phyloP scores from a whole-genome alignment of 2,113 vertebrate genomes.

The Stomatorhinus ivindoensis region DNA sequence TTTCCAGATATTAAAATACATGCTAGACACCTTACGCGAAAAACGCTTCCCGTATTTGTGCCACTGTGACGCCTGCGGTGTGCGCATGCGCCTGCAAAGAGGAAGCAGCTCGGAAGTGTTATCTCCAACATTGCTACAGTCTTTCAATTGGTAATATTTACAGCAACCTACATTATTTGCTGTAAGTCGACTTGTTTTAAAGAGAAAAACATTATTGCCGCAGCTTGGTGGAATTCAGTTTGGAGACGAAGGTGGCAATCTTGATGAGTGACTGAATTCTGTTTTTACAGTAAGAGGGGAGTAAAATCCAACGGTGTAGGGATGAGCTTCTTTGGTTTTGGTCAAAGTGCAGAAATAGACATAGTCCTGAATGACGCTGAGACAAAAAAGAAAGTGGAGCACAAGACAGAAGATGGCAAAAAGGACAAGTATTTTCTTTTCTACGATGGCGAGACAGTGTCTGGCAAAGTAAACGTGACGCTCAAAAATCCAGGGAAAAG shows the following conservation, averaged over 20 bases:
- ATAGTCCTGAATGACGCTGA: conserved; percentile 84
- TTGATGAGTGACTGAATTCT: conserved; percentile 18
- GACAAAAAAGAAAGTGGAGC: conserved; percentile 84
- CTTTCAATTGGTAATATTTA: conserved; percentile 8
- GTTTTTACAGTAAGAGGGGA: conserved; percentile 4
- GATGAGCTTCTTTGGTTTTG: conserved; percentile 98
- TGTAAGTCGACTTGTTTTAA: neutral
- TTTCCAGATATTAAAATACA: neutral
- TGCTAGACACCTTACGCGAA: neutral
- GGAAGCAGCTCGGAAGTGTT: conserved; percentile 20
- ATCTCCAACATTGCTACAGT: conserved; percentile 6
- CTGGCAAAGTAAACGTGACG: conserved; percentile 81
- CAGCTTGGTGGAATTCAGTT: neutral
- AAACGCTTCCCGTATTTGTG: neutral
- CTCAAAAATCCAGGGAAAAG: conserved; percentile 88
- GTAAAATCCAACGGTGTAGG: conserved; percentile 3
- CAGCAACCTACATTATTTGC: neutral
- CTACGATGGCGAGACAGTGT: conserved; percentile 91
- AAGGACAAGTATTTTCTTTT: conserved; percentile 94
- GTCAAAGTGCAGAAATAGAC: conserved; percentile 88
- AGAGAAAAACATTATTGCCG: neutral
- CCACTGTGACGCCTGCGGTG: neutral
- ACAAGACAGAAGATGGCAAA: conserved; percentile 91
- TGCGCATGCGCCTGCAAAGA: neutral
- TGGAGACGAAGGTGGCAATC: neutral